Percentiles rank a stretch among this genome's conserved stretches.
phyloP scores from a whole-genome alignment of 1,140 invertebrate genomes.

The Asbolus verrucosus region DNA sequence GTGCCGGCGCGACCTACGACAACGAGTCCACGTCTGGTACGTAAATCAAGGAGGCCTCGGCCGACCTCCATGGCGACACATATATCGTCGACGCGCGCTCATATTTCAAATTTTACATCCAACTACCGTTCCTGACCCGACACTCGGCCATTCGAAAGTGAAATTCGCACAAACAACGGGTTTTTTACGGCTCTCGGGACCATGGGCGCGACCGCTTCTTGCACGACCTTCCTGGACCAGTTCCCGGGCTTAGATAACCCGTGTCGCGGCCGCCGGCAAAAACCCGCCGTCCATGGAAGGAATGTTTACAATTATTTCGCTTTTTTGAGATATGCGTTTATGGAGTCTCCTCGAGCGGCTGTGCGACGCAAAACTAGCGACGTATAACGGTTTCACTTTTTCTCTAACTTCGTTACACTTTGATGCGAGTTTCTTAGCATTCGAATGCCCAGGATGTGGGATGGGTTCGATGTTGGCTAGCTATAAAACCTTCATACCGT shows the following conservation, averaged over 20 bases:
- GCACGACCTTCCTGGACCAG: constrained; percentile 6
- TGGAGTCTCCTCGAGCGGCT: too few relatives aligned
- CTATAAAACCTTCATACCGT: too few relatives aligned
- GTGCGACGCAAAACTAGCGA: too few relatives aligned
- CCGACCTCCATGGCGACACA: constrained; percentile 32
- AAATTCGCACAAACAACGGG: constrained; percentile 28
- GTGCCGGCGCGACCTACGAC: constrained; percentile 26
- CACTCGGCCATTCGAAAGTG: constrained; percentile 10
- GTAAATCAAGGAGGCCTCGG: constrained; percentile 44
- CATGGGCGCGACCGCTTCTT: background rate
- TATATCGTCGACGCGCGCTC: constrained; percentile 39
- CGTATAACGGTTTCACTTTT: too few relatives aligned
- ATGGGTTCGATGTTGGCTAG: too few relatives aligned
- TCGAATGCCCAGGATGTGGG: too few relatives aligned
- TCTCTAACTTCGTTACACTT: too few relatives aligned
- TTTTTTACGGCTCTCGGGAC: constrained; percentile 1
- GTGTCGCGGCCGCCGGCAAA: background rate
- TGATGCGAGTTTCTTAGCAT: too few relatives aligned
- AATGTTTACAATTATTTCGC: too few relatives aligned
- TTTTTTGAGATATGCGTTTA: too few relatives aligned
- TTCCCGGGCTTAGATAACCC: background rate
- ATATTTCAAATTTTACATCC: constrained; percentile 45
- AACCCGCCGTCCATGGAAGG: too few relatives aligned
- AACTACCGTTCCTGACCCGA: constrained; percentile 37
- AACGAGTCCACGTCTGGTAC: constrained; percentile 42